Evolutionary conservation across 2,797 vertebrate genomes (phyloP), one percentile per base, ranked within the genome.

Genomic region (Cephalopachus bancanus): DNA sequence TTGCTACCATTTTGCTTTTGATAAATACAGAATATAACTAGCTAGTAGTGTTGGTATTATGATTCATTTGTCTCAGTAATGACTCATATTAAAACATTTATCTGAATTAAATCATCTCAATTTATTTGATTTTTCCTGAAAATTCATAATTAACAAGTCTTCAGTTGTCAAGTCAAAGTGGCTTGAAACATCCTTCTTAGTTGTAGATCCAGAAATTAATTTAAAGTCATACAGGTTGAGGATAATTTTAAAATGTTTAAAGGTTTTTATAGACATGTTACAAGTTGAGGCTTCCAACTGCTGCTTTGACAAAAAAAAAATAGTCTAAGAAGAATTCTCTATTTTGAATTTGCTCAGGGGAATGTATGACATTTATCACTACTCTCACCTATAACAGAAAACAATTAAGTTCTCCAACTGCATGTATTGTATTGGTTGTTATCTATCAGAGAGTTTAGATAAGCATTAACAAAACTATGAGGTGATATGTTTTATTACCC

Each of bases 21-120:
- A 80, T 69, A 59, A 95, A 69, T 30, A 89, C 11, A 49, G 10
- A 69, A 22, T n/a, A 24, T 62, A 65, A 74, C 62, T 37, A 92
- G 75, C 53, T 83, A 69, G 69, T 4, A 88, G 37, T 72, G 81
- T 0, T 53, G 78, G 37, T 17, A 75, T 75, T 90, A 86, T 49
- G 55, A 86, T 51, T 86, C 49, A 30, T 57, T 72, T 64, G 57
- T 62, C 33, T 89, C 14, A 69, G 79, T 59, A 83, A 81, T 44
- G 26, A 65, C 57, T 89, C 83, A 75, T 12, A 67, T 89, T 79
- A 94, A 95, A 37, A 49, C 53, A 33, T 7, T 95, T 91, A 89
- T 65, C 26, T 60, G 49, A 91, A 94, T 97, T 86, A 94, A 95
- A 86, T 67, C 37, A 93, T 75, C 71, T 91, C 49, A 65, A 74